Conservation (phyloP, 1,140 invertebrate genomes). For the Leptonema lineaticorne region DNA sequence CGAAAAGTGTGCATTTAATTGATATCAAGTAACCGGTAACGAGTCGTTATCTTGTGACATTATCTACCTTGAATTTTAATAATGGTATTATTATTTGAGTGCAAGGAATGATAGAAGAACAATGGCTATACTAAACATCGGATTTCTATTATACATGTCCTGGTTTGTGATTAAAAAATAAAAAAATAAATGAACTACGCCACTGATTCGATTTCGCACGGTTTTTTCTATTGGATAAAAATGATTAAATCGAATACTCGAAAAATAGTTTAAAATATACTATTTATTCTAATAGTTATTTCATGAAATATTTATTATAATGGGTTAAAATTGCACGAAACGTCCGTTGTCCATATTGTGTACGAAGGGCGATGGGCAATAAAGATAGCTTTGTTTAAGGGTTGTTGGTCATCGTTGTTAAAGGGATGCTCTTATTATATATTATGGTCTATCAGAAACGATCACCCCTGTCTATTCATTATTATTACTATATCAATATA, state of each 20-base stretch:
- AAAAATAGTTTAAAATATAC: neutral
- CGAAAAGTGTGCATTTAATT: slow-evolving; percentile 27
- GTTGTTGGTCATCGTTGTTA: slow-evolving; percentile 11
- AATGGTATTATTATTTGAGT: neutral
- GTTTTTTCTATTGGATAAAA: neutral
- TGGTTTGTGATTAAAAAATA: neutral
- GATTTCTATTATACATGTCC: neutral
- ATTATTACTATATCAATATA: too few relatives aligned
- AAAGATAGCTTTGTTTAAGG: slow-evolving; percentile 12
- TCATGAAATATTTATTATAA: neutral
- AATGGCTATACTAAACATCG: neutral
- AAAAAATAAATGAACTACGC: neutral
- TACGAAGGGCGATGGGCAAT: slow-evolving; percentile 18
- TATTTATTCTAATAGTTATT: neutral
- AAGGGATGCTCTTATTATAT: slow-evolving; percentile 9
- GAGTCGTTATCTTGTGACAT: neutral
- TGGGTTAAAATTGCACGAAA: neutral
- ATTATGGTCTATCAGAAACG: slow-evolving; percentile 1
- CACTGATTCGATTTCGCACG: neutral
- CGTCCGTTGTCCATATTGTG: neutral
- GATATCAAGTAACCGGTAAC: too few relatives aligned
- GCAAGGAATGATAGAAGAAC: neutral
- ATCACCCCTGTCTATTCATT: neutral
- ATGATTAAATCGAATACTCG: neutral
- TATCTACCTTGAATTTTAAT: slow-evolving; percentile 23